A percentile compares a stretch with the other conserved stretches of the same genome.
Conservation (phyloP, 35 echinoderm and acorn worm genomes). For the Nesometra sesokonis region DNA sequence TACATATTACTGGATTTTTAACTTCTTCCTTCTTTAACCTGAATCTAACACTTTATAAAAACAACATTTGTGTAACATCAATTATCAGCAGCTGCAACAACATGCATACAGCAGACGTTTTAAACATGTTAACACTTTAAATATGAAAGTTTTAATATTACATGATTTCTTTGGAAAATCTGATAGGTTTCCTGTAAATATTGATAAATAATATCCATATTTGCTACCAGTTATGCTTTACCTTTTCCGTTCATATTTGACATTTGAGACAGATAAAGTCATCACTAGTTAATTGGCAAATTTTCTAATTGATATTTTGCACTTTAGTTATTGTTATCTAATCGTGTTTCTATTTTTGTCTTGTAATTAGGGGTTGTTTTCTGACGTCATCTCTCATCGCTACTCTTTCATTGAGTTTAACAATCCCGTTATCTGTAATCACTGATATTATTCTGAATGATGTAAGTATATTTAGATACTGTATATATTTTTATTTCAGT, state of each 20-base stretch:
- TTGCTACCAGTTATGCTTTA: not conserved
- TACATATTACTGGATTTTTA: no score
- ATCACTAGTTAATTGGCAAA: not conserved
- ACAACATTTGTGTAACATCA: no score
- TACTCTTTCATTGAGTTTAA: constrained; percentile 78
- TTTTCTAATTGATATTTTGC: not conserved
- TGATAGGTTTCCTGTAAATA: not conserved
- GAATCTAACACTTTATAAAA: no score
- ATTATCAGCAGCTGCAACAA: no score
- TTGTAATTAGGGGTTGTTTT: constrained; percentile 75
- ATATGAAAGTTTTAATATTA: no score
- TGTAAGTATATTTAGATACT: constrained; percentile 45
- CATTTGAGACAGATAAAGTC: not conserved
- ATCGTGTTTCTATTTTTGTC: not conserved
- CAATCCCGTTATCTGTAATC: constrained; percentile 75
- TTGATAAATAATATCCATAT: not conserved
- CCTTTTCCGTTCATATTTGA: not conserved
- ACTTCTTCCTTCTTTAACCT: no score
- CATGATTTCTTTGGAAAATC: no score
- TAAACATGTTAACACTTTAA: no score
- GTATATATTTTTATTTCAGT: no score
- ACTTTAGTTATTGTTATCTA: not conserved
- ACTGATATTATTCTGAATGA: constrained; percentile 70
- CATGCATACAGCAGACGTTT: no score
- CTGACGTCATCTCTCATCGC: constrained; percentile 93